Conservation (phyloP, 2,797 vertebrate genomes). For the Takifugu ocellatus region DNA sequence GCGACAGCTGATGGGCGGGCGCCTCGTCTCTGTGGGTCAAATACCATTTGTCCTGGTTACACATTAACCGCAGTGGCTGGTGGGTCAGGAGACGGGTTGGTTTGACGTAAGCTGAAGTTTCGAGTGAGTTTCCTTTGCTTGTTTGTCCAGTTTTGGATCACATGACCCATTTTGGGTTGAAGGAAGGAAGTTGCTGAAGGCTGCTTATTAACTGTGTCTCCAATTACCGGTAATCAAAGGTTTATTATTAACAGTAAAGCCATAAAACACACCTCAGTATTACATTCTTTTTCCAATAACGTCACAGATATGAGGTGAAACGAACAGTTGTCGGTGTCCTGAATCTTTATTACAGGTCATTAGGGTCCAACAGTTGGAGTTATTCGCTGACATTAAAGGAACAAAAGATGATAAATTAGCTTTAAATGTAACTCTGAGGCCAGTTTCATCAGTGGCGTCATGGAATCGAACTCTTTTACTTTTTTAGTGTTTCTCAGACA, state of each 20-base stretch:
- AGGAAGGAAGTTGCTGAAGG: too few relatives aligned
- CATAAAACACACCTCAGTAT: constrained; percentile 25
- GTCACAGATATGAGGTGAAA: background rate
- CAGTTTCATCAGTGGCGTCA: too few relatives aligned
- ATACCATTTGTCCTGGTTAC: constrained; percentile 35
- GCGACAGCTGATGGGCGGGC: background rate
- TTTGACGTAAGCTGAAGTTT: constrained; percentile 29
- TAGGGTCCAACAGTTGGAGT: background rate
- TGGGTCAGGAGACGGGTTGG: constrained; percentile 5
- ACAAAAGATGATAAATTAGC: too few relatives aligned
- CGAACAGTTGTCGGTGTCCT: constrained; percentile 18
- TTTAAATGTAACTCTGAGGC: too few relatives aligned
- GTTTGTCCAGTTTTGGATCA: background rate
- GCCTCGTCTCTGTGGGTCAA: constrained; percentile 9
- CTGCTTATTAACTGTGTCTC: background rate
- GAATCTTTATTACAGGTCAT: constrained; percentile 32
- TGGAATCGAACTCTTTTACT: too few relatives aligned
- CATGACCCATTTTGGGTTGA: background rate
- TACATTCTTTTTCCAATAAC: background rate
- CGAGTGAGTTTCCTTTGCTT: background rate
- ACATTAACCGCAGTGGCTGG: constrained; percentile 54
- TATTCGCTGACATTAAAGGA: too few relatives aligned
- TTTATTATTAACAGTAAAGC: background rate
- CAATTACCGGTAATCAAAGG: background rate
- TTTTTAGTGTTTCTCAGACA: too few relatives aligned